Base-by-base conservation (phyloP, 2,113 vertebrate species). In the Pterocles gutturalis region DNA sequence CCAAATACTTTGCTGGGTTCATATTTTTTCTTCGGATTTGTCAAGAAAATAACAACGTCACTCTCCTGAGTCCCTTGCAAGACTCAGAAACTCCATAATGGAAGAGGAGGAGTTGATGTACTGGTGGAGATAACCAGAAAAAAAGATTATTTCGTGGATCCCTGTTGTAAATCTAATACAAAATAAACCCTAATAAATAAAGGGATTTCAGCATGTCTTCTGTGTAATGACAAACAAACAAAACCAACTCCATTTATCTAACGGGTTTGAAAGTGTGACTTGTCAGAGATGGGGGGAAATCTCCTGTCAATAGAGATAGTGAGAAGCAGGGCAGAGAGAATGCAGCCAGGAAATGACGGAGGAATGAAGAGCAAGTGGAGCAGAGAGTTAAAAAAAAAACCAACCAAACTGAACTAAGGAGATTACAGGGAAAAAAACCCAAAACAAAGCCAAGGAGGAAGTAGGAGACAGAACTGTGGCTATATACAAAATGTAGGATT, bases 41-140 rank as follows among this genome's bases (percentile, higher is more conserved):
- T 17, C 11, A 31, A 29, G 58, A n/a, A 83, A 87, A 61, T 3
- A 16, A 57, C 5, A 36, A 6, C 0, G 0, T 55, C 0, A 0
- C n/a, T 55, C 7, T 77, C 45, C 48, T 17, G 33, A 66, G 13
- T 49, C 22, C 13, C 21, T 66, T 60, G 29, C 31, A 29, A 29
- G 24, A n/a, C 22, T 51, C n/a, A 38, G 29, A 55, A 77, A 78
- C 3, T 3, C 33, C 6, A 1, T 73, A 45, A 46, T 5, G 34
- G 53, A 90, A 65, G 5, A 82, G 26, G 9, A 83, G 29, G 75
- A 51, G 14, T 43, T 11, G 45, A 46, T 25, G 5, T 9, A 48
- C 7, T n/a, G 33, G 8, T 17, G 48, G 60, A 20, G 3, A 28
- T 11, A 43, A 43, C 8, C 12, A 76, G 26, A 10, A 57, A 67